A percentile compares a stretch with the other conserved stretches of the same genome.
Evolutionary conservation across 2,888 invertebrate genomes (phyloP).

Genomic region (Magallana nippona): DNA sequence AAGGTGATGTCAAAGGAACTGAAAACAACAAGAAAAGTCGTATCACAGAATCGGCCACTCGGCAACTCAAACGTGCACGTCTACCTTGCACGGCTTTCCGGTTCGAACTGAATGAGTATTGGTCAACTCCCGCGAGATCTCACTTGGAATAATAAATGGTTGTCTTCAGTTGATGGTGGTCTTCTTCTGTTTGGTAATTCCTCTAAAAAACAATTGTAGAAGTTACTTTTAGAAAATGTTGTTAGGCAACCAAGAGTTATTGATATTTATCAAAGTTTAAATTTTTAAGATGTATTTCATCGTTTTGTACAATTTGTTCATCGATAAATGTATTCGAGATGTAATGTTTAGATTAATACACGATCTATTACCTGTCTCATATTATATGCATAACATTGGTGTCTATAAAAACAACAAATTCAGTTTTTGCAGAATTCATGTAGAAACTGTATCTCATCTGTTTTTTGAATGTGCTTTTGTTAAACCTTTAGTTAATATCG

Average conservation of each 20-base stretch:
- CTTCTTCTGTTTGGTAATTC: too few relatives aligned
- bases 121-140: conserved; percentile 2
- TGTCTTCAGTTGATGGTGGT: too few relatives aligned
- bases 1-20: neutral
- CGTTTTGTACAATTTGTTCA: neutral
- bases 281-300: neutral
- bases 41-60: neutral
- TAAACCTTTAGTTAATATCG: neutral
- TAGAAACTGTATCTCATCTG: conserved; percentile 26
- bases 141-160: too few relatives aligned
- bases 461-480: conserved; percentile 34
- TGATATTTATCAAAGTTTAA: too few relatives aligned
- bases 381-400: neutral
- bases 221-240: too few relatives aligned
- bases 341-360: conserved; percentile 34
- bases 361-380: conserved; percentile 28
- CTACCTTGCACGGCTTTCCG: conserved; percentile 4
- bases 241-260: too few relatives aligned
- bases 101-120: conserved; percentile 2
- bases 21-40: conserved; percentile 6
- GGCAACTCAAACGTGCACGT: neutral
- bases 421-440: conserved; percentile 6
- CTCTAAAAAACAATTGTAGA: too few relatives aligned
- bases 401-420: conserved; percentile 26
- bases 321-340: neutral